Evolutionary conservation across 2,888 invertebrate species (phyloP).

Genomic region (Cataglyphis rosenhaueri): DNA sequence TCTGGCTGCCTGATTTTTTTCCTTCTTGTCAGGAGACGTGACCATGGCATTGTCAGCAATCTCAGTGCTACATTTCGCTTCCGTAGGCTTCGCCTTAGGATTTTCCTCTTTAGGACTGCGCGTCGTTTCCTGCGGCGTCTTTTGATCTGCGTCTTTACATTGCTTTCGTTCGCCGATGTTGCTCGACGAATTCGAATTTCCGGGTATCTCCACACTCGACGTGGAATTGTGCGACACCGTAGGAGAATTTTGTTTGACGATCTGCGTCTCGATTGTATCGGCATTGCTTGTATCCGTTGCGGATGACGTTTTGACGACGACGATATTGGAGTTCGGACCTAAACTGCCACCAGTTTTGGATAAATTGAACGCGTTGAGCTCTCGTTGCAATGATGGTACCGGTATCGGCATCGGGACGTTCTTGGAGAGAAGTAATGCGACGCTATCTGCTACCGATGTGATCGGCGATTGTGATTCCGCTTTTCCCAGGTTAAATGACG

Average conservation of each 20-base stretch:
- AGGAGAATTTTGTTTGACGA: conserved; percentile 19
- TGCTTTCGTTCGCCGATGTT: conserved; percentile 8
- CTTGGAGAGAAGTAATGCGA: conserved; percentile 69
- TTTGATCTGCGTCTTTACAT: conserved; percentile 17
- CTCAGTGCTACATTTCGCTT: conserved; percentile 34
- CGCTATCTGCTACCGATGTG: conserved; percentile 66
- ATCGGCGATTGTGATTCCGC: conserved; percentile 64
- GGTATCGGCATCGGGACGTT: conserved; percentile 6
- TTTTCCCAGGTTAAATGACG: conserved; percentile 72
- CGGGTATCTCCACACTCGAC: not conserved
- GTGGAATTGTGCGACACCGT: not conserved
- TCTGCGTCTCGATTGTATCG: conserved; percentile 18
- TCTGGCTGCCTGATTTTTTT: conserved; percentile 56
- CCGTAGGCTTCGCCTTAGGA: conserved; percentile 44
- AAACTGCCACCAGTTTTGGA: conserved; percentile 73
- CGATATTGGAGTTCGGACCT: conserved; percentile 13
- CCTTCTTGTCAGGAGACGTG: conserved; percentile 40
- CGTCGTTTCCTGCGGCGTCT: not conserved
- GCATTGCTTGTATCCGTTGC: not conserved
- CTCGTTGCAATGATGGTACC: conserved; percentile 61
- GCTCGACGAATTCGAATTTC: not conserved
- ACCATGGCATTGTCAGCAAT: conserved; percentile 19
- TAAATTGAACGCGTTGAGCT: conserved; percentile 77
- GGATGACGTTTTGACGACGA: conserved; percentile 29
- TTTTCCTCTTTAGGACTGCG: conserved; percentile 53